Evolutionary conservation across 2,888 invertebrate species (phyloP), one percentile per base, ranked within the genome.

Genomic region (Herminia tarsipennalis): DNA sequence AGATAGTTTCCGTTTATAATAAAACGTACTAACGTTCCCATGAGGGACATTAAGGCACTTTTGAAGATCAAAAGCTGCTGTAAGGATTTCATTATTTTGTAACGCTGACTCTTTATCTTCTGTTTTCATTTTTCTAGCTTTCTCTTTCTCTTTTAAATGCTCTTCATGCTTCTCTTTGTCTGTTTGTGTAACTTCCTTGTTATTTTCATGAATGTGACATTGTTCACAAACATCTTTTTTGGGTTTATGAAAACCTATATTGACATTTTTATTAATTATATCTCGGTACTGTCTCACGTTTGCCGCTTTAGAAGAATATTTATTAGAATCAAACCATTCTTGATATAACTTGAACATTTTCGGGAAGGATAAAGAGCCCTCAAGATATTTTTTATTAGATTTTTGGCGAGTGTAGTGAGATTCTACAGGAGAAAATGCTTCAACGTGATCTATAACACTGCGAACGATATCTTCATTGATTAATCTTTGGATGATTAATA

Each of bases 1-100:
- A 25, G 39, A 39, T 9, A 53, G 38, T 36, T 58, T 62, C 9
- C 56, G 29, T 37, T 56, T 57, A 38, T 61, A 56, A 45, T 60
- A 53, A 29, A 58, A 54, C 20, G 50, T 37, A 28, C 50, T 55
- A 6, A 58, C 43, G 12, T 56, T 30, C 14, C 51, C 49, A 34
- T 42, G 44, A 35, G 57, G 63, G 25, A 30, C 29, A 33, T 35
- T 46, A 18, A 57, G 27, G 14, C 50, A 43, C 33, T 64, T 61
- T 51, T 61, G 35, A 27, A 59, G 41, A 41, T 63, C 58, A 49
- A 53, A 63, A 17, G 36, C 33, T 14, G 56, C 56, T 20, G 39
- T 28, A 4, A 47, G 24, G 21, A 52, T 35, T 27, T 37, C 24
- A 20, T 33, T 41, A 33, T 47, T 36, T 25, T 32, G 34, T 16